Base-by-base conservation (phyloP, 2,113 vertebrate genomes). In the Nothoprocta perdicaria region DNA sequence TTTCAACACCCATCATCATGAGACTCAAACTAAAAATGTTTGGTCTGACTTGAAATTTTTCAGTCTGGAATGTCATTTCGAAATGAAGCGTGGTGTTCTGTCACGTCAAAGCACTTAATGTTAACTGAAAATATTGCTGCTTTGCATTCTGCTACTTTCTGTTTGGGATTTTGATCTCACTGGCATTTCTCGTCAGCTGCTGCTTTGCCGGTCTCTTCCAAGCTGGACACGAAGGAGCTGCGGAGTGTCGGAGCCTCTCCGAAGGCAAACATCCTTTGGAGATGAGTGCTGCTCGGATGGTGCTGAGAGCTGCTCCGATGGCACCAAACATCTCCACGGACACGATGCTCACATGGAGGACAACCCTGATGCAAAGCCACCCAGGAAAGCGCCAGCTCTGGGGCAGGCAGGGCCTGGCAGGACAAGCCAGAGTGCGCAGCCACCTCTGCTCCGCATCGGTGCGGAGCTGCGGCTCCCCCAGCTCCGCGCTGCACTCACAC, bases 11-110 rank as follows among this genome's bases (percentile, higher is more conserved):
- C 85, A 9, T 21, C 24, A 2, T 82, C 11, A 0, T 31, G 79
- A 85, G 89, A 80, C 21, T 84, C 63, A 61, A 45, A 6, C 86
- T 73, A 19, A 74, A 76, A 43, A 66, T 62, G 79, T 91, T 95
- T 89, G 89, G 91, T 82, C 89, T 95, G 89, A 84, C 43, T 60
- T 18, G 89, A 93, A 66, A 38, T 90, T 86, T 45, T 75, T 89
- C 95, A 94, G 62, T 86, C 53, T 55, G 50, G 15, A 29, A 73
- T 48, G 68, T 87, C 78, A 90, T 43, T 60, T 26, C 62, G 86
- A 74, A 84, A 55, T 9, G 76, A 84, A 82, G 72, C 86, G 72
- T 9, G 14, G 5, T 10, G 38, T 66, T 90, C 84, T 58, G 62
- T 80, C 90, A 84, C 0, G 8, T 86, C 95, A 93, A 71, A 93